Evolutionary conservation across 2,888 invertebrate genomes (phyloP).

Genomic region (Hirtodrosophila duncani): DNA sequence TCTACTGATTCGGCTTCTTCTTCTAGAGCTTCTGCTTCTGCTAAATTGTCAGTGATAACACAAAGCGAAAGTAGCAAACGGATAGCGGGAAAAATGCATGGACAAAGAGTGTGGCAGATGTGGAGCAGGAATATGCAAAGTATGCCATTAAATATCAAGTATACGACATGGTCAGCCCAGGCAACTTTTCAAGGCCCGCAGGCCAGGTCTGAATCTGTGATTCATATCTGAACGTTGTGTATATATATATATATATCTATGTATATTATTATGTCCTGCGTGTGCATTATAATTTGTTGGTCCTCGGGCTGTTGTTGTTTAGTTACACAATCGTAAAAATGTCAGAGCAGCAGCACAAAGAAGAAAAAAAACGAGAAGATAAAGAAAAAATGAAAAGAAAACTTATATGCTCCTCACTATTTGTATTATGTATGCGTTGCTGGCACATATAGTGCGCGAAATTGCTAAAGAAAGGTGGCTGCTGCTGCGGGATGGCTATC

Average conservation of each 20-base stretch:
- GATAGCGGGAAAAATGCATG: slow-evolving; percentile 1
- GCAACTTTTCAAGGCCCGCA: slow-evolving; percentile 28
- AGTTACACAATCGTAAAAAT: slow-evolving; percentile 65
- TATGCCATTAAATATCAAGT: slow-evolving; percentile 57
- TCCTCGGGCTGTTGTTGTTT: slow-evolving; percentile 56
- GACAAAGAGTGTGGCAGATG: slow-evolving; percentile 3
- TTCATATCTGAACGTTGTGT: slow-evolving; percentile 8
- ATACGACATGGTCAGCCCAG: slow-evolving; percentile 47
- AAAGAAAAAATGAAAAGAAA: slow-evolving; percentile 11
- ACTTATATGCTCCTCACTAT: slow-evolving; percentile 31
- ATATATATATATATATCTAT: slow-evolving; percentile 24
- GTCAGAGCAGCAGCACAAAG: no score
- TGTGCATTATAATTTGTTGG: slow-evolving; percentile 65
- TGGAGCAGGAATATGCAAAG: slow-evolving; percentile 41
- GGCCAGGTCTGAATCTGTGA: slow-evolving; percentile 25
- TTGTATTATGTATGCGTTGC: slow-evolving; percentile 35
- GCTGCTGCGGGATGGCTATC: neutral
- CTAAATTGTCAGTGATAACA: slow-evolving; percentile 63
- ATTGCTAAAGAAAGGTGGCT: slow-evolving; percentile 31
- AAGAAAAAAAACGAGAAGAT: no score
- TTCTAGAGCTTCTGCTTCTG: slow-evolving; percentile 24
- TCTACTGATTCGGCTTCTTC: neutral
- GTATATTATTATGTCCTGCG: slow-evolving; percentile 34
- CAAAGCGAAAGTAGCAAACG: slow-evolving; percentile 45
- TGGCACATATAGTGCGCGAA: slow-evolving; percentile 46